phyloP scores from a whole-genome alignment of 2,888 invertebrate genomes.

The Diaphora mendica region DNA sequence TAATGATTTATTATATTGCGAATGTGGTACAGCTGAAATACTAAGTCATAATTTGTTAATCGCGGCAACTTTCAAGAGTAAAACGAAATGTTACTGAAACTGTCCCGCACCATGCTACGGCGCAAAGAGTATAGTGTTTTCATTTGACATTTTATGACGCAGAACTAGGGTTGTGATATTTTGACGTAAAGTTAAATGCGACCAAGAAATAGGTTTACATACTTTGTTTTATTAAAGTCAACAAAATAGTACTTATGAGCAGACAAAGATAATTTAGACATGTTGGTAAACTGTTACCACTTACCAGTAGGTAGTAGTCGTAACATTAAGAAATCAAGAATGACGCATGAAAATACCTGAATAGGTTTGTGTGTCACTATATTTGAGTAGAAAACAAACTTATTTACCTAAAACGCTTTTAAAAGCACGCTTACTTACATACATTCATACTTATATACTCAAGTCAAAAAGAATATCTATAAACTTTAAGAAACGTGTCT shows the following conservation, averaged over 20 bases:
- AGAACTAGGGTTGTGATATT: neutral
- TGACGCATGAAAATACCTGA: neutral
- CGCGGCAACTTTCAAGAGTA: no score
- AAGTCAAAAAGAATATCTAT: neutral
- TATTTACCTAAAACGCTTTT: neutral
- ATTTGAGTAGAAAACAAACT: neutral
- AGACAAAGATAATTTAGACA: neutral
- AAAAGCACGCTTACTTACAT: neutral
- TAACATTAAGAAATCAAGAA: neutral
- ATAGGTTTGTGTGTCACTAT: neutral
- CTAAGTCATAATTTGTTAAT: no score
- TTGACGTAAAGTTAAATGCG: no score
- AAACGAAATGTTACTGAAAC: no score
- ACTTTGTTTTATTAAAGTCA: no score
- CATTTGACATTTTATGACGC: slow-evolving; percentile 9
- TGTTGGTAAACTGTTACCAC: neutral
- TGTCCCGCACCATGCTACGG: no score
- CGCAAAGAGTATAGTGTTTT: no score
- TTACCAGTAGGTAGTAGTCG: neutral
- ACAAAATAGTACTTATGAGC: neutral
- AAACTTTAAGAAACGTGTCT: slow-evolving; percentile 19
- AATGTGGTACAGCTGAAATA: no score
- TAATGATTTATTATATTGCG: no score
- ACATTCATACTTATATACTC: neutral
- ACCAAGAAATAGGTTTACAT: no score